Conservation (phyloP, 2,888 invertebrate genomes). For the Plemyria rubiginata region DNA sequence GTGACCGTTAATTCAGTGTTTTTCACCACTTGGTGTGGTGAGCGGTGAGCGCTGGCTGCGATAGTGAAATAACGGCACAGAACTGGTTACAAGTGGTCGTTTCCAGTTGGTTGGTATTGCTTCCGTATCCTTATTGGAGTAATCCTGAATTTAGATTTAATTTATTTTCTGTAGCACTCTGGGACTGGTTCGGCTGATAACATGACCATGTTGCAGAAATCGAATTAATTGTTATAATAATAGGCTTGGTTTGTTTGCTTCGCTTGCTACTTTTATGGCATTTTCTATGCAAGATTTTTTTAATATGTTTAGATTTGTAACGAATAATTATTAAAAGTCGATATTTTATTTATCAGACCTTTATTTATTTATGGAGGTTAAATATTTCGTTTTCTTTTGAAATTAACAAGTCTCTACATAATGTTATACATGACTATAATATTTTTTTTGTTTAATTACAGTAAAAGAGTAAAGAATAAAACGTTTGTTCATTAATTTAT, state of each 20-base stretch:
- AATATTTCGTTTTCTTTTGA: too few relatives aligned
- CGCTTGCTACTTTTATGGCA: background rate
- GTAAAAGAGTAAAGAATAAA: too few relatives aligned
- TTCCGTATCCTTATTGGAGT: slow-evolving; percentile 18
- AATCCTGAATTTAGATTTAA: slow-evolving; percentile 15
- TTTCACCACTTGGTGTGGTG: slow-evolving; percentile 5
- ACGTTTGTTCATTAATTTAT: too few relatives aligned
- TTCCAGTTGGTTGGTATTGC: slow-evolving; percentile 12
- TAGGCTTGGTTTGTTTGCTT: background rate
- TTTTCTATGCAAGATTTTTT: too few relatives aligned
- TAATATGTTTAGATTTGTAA: too few relatives aligned
- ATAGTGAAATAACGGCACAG: slow-evolving; percentile 24
- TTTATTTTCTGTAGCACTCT: background rate
- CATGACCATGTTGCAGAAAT: background rate
- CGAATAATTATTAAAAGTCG: too few relatives aligned
- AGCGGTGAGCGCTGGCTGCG: slow-evolving; percentile 1
- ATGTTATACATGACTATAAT: too few relatives aligned
- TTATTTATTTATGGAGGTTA: too few relatives aligned
- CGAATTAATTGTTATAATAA: background rate
- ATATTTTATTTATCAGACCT: too few relatives aligned
- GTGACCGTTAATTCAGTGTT: slow-evolving; percentile 16
- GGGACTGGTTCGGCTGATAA: background rate
- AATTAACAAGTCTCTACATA: too few relatives aligned
- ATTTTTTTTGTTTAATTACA: too few relatives aligned
- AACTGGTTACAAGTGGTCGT: slow-evolving; percentile 19